These are phyloP conservation scores for Agraylea sexmaculata DNA, from an alignment of 1,140 invertebrate species.

Conservation along the genomic window DNA sequence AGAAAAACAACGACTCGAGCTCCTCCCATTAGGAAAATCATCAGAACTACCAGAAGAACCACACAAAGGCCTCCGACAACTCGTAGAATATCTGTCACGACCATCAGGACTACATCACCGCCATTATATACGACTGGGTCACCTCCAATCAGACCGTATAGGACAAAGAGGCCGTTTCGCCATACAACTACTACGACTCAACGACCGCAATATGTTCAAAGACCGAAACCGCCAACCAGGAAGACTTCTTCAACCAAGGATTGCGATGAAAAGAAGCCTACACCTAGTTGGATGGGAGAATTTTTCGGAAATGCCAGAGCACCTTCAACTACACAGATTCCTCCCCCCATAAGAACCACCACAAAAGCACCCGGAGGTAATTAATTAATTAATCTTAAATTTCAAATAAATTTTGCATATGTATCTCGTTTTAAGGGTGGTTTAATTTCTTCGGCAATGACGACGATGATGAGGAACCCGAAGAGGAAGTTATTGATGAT, in stretches of 20 bases:
- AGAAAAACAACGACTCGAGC: no score
- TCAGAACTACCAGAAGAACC: no score
- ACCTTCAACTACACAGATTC: no score
- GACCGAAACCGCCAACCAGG: background rate
- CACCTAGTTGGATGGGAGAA: slow-evolving; percentile 7
- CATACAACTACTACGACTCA: slow-evolving; percentile 1
- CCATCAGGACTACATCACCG: no score
- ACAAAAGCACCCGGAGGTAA: slow-evolving; percentile 13
- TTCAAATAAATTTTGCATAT: background rate
- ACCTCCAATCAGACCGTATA: no score
- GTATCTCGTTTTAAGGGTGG: slow-evolving; percentile 9
- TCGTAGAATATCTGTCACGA: no score
- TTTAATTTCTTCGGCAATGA: slow-evolving; percentile 7
- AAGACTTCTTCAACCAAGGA: slow-evolving; percentile 6
- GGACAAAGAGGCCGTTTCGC: no score
- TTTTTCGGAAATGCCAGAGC: background rate
- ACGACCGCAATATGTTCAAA: background rate
- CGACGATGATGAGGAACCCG: no score
- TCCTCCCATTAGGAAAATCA: no score
- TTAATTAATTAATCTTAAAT: background rate
- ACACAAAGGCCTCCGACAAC: no score
- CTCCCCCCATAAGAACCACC: background rate
- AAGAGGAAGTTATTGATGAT: no score
- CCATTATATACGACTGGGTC: no score
- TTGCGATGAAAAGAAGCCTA: slow-evolving; percentile 5